Evolutionary conservation across 2,888 invertebrate species (phyloP).

Genomic region (Eulithis prunata): DNA sequence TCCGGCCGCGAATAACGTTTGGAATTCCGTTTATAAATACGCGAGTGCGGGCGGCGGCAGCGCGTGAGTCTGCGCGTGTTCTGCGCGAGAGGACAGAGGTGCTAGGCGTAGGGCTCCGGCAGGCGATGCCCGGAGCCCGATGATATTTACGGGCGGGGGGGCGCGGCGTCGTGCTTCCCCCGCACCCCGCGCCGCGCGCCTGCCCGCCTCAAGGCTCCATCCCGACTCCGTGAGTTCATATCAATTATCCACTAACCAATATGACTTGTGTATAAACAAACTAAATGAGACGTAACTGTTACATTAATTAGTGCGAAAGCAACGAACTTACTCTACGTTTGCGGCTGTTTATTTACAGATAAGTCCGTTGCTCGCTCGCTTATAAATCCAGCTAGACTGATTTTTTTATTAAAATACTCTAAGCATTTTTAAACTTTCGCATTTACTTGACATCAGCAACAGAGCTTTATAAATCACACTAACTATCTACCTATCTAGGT

Average conservation of each 20-base stretch:
- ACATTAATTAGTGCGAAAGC: constrained; percentile 37
- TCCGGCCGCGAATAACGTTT: constrained; percentile 77
- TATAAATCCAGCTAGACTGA: background rate
- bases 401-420: background rate
- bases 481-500: too few relatives aligned
- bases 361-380: constrained; percentile 9
- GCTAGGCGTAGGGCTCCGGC: constrained; percentile 43
- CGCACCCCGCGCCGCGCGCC: constrained; percentile 63
- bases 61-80: constrained; percentile 44
- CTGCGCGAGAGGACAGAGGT: constrained; percentile 34
- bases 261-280: constrained; percentile 41
- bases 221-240: constrained; percentile 67
- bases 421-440: too few relatives aligned
- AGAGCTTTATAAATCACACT: too few relatives aligned
- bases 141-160: constrained; percentile 84
- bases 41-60: constrained; percentile 55
- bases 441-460: too few relatives aligned
- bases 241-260: constrained; percentile 28
- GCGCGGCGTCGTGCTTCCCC: constrained; percentile 79
- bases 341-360: constrained; percentile 41
- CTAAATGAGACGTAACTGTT: constrained; percentile 35
- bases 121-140: constrained; percentile 62
- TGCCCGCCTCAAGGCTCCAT: constrained; percentile 62
- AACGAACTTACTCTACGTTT: constrained; percentile 30
- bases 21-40: constrained; percentile 83